A percentile compares a stretch with the other conserved stretches of the same genome.
Evolutionary conservation across 2,888 invertebrate genomes (phyloP).

Genomic region (Archips xylosteana): DNA sequence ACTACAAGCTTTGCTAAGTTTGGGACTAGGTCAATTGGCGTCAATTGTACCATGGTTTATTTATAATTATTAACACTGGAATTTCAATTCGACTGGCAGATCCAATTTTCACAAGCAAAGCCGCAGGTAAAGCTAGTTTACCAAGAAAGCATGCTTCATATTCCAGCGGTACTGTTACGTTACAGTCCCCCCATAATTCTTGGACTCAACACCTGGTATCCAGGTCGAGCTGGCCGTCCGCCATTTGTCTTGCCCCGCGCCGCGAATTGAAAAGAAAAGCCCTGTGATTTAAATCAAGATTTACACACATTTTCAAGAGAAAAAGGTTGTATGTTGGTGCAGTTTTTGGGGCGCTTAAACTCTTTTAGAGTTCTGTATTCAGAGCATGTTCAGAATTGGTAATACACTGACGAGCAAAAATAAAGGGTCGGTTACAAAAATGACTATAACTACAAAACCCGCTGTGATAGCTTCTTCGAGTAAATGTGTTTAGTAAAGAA

Average conservation of each 20-base stretch:
- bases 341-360: neutral
- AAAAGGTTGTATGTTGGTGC: neutral
- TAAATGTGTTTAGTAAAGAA: too few relatives aligned
- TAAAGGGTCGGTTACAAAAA: too few relatives aligned
- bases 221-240: neutral
- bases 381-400: neutral
- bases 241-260: slow-evolving; percentile 21
- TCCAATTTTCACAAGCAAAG: too few relatives aligned
- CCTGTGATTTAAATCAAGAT: slow-evolving; percentile 15
- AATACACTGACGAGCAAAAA: neutral
- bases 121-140: too few relatives aligned
- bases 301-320: neutral
- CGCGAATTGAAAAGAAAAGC: slow-evolving; percentile 25
- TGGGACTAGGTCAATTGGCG: too few relatives aligned
- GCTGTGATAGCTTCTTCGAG: too few relatives aligned
- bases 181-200: slow-evolving; percentile 12
- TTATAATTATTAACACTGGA: too few relatives aligned
- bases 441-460: too few relatives aligned
- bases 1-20: too few relatives aligned
- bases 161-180: too few relatives aligned
- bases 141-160: neutral
- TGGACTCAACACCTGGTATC: slow-evolving; percentile 16
- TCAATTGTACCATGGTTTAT: too few relatives aligned
- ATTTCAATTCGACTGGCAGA: too few relatives aligned
- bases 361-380: neutral